Conservation (phyloP, 2,113 vertebrate genomes). For the Pteruthius melanotis region DNA sequence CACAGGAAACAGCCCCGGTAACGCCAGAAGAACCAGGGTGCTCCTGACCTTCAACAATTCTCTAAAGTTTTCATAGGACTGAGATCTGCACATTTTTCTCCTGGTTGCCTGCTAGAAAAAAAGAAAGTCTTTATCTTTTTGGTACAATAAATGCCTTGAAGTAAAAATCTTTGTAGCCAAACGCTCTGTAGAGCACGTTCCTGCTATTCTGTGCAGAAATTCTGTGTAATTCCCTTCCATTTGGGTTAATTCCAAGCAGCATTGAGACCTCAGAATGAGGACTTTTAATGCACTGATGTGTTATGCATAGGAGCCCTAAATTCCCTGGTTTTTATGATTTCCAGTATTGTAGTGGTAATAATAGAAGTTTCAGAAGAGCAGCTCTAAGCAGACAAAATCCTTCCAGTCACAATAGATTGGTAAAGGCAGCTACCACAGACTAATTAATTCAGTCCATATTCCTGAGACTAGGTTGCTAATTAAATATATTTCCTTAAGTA, state of each 20-base stretch:
- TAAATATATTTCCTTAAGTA: background rate
- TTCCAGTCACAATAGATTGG: background rate
- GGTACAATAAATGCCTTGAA: background rate
- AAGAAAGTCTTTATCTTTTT: background rate
- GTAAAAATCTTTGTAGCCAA: background rate
- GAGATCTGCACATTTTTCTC: background rate
- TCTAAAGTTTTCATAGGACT: background rate
- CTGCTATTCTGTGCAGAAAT: background rate
- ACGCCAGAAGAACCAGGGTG: background rate
- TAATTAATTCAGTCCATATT: background rate
- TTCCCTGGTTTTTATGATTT: background rate
- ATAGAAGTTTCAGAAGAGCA: background rate
- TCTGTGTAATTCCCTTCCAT: background rate
- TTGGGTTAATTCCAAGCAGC: background rate
- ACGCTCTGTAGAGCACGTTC: background rate
- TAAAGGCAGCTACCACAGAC: background rate
- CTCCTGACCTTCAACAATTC: background rate
- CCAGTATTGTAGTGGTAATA: background rate
- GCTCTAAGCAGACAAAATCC: background rate
- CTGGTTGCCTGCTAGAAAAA: background rate
- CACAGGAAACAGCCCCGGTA: background rate
- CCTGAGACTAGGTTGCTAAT: background rate
- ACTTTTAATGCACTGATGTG: background rate
- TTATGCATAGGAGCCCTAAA: background rate
- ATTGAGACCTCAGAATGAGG: background rate